Evolutionary conservation across 2,888 invertebrate genomes (phyloP), one percentile per base, ranked within the genome.

Genomic region (Siphlonurus alternatus): DNA sequence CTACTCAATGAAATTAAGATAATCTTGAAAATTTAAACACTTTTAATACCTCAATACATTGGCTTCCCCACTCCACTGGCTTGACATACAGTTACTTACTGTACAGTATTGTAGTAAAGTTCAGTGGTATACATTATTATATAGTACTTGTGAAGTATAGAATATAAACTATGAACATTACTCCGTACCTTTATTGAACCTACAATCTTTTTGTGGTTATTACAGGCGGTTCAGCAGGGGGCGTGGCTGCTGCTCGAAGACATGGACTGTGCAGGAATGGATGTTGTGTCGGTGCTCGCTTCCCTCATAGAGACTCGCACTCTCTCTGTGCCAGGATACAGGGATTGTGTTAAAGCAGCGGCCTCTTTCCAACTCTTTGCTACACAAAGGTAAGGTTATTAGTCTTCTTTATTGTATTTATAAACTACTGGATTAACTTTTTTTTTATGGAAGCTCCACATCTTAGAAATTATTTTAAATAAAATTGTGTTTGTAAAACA

Each of bases 181-280:
- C n/a, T n/a, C n/a, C n/a, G n/a, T n/a, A n/a, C n/a, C n/a, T n/a
- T n/a, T n/a, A n/a, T n/a, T n/a, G 20, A 20, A 62, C 20, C 56
- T 61, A 23, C 59, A 54, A 38, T 65, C 25, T 18, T 56, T 61
- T 19, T 64, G 5, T 69, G 69, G 67, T 66, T 68, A 25, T 74
- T 74, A 59, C 73, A 88, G 83, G 93, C 93, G 62, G 89, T 93
- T 2, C 80, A 84, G 71, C 81, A 86, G 71, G 94, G 94, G 0
- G 83, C 88, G 71, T 98, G 98, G 96, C 76, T 99, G 24, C 78
- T 99, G 1, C 77, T 99, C 66, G 98, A 99, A 79, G 99, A 99
- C 74, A 85, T 99, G 61, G 97, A 99, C 74, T 85, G 87, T 66
- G 97, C 96, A 1, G 90, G 93, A 1, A 83, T 90, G 72, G 99